These are phyloP conservation scores for Notarius quadriscutis DNA, from an alignment of 2,113 vertebrate species.

Conservation along the genomic window DNA sequence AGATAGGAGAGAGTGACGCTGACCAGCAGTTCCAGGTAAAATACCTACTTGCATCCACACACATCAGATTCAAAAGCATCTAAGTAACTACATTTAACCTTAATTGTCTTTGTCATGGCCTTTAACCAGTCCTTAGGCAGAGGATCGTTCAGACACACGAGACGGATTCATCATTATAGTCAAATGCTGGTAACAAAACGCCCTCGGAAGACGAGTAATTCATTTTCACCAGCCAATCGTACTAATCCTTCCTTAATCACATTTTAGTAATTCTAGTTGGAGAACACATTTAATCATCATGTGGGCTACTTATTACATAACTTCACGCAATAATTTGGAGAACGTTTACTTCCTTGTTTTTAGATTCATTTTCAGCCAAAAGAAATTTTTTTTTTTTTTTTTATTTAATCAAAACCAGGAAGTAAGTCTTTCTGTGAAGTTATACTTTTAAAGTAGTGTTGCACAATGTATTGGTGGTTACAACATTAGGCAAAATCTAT, in stretches of 20 bases:
- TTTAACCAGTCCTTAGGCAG: constrained; percentile 59
- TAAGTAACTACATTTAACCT: constrained; percentile 32
- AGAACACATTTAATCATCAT: constrained; percentile 16
- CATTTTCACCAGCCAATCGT: constrained; percentile 53
- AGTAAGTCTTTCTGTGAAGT: constrained; percentile 5
- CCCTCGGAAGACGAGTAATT: constrained; percentile 36
- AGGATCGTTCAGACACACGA: constrained; percentile 59
- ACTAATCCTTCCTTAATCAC: constrained; percentile 47
- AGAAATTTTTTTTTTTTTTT: background rate
- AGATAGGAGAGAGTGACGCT: constrained; percentile 91
- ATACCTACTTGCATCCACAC: background rate
- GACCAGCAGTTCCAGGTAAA: constrained; percentile 94
- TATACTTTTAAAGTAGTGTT: constrained; percentile 1
- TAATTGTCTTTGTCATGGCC: constrained; percentile 51
- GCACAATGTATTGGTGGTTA: background rate
- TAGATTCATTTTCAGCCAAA: background rate
- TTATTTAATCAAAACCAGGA: background rate
- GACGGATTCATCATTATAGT: constrained; percentile 56
- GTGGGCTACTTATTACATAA: background rate
- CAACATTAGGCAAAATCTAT: background rate
- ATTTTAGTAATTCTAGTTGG: constrained; percentile 3
- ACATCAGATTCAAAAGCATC: background rate
- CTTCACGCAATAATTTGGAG: background rate
- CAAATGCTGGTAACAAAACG: constrained; percentile 61
- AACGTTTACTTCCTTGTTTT: background rate